Base-by-base conservation (phyloP, 1,140 invertebrate genomes). In the Hormaphis cornu region DNA sequence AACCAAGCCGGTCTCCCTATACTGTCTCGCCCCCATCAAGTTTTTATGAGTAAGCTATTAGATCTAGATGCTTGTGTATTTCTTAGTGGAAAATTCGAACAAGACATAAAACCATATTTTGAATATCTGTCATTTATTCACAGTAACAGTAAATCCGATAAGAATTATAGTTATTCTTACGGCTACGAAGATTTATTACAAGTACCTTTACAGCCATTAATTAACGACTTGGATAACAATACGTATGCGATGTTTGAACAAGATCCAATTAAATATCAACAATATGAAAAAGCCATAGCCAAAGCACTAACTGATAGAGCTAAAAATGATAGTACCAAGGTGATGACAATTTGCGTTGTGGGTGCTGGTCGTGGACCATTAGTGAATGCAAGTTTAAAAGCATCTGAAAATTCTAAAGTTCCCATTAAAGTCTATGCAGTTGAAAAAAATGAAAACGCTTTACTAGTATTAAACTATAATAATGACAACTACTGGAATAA, bases 241-340 rank as follows among this genome's bases (percentile, higher is more conserved):
- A 96, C 95, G 1, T 99, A 99, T 78, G 95, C 98, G 82, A 87
- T 97, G 7, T 99, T 99, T 84, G 97, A 99, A 81, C 93, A 93
- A 76, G 97, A 99, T 85, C 92, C 93, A 10, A 82, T 96, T 1
- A 99, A 99, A 79, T 99, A 99, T 80, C 84, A 86, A 35, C 83
- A 91, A 70, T 99, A 99, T 81, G 89, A 96, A 79, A 84, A 83
- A 72, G 95, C 90, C 26, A 86, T 91, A 69, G 84, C 86, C 70
- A 78, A 84, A 78, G 93, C 93, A 16, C 78, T 97, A 5, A 74
- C 80, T 14, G 81, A 83, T 70, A 83, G 79, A 69, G n/a, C 26
- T 50, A 33, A 44, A 35, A 16, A 8, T 8, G 28, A 20, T 50
- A 66, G 12, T 2, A 48, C 24, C 9, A n/a, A 50, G 7, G 26